Evolutionary conservation across 1,140 invertebrate genomes (phyloP), one percentile per base, ranked within the genome.

Genomic region (Dendrolimus punctatus): DNA sequence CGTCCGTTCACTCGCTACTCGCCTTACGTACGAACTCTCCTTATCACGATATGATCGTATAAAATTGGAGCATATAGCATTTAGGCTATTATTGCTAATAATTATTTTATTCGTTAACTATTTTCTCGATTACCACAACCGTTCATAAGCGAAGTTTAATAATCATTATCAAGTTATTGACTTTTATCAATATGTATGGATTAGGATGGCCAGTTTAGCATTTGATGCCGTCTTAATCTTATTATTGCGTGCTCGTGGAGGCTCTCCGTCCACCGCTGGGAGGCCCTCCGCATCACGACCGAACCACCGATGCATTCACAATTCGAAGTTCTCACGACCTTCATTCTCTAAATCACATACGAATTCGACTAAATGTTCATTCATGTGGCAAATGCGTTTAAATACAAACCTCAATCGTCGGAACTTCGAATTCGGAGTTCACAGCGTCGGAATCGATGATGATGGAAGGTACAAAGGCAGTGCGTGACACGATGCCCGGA

Each of bases 91-190:
- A 86, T 86, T 84, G 83, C 83, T 86, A 83, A 51, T 74, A 77
- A 23, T 72, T 79, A 74, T 74, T 80, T 75, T 75, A 83, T 75
- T 77, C 78, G 73, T 82, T 76, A 84, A 79, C 75, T 82, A 81
- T 83, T 82, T 55, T 82, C 76, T 78, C 83, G 80, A 76, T 86
- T 73, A 83, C 76, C 83, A 86, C 83, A 86, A 86, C 83, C 83
- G 77, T 84, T 86, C 83, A 85, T 86, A 86, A 86, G 80, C 80
- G 80, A 86, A 82, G 80, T 85, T 71, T 74, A 82, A 80, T 79
- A 23, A 76, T 78, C 74, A 82, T 75, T 68, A 72, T 72, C 66
- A 69, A 69, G 75, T 79, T 80, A 83, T 86, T 84, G 79, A 84
- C 83, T 80, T 77, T 80, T 73, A 73, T 53, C 70, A 78, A 78